These are phyloP conservation scores for Tipula unca DNA, from an alignment of 2,888 invertebrate species.

Conservation along the genomic window DNA sequence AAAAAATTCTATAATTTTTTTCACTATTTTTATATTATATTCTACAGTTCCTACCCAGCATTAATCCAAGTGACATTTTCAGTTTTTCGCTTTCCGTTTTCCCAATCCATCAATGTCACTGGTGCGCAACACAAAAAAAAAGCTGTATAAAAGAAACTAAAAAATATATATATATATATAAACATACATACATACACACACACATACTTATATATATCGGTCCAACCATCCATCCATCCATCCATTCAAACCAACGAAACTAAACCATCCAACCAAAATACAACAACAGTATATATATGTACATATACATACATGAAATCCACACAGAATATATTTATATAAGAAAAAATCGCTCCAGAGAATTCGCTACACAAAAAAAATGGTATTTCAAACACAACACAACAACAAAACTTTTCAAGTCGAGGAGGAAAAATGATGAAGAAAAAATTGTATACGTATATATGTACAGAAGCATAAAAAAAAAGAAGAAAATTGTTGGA, in stretches of 20 bases:
- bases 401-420: background rate
- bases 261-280: constrained; percentile 18
- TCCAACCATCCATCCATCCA: constrained; percentile 16
- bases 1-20: constrained; percentile 14
- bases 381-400: constrained; percentile 21
- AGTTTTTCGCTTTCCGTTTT: constrained; percentile 33
- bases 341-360: constrained; percentile 22
- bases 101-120: constrained; percentile 33
- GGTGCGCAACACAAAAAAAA: constrained; percentile 25
- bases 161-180: background rate
- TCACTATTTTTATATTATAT: constrained; percentile 10
- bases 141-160: background rate
- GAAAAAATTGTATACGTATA: background rate
- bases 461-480: background rate
- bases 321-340: background rate
- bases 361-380: constrained; percentile 22
- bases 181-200: background rate
- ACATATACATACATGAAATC: too few species aligned
- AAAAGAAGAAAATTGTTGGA: background rate
- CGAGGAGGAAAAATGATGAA: constrained; percentile 14
- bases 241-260: constrained; percentile 17
- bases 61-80: constrained; percentile 34
- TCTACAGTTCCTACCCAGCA: constrained; percentile 25
- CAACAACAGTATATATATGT: background rate
- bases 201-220: background rate